Evolutionary conservation across 2,888 invertebrate genomes (phyloP), one percentile per base, ranked within the genome.

Genomic region (Chelonus formosanus): DNA sequence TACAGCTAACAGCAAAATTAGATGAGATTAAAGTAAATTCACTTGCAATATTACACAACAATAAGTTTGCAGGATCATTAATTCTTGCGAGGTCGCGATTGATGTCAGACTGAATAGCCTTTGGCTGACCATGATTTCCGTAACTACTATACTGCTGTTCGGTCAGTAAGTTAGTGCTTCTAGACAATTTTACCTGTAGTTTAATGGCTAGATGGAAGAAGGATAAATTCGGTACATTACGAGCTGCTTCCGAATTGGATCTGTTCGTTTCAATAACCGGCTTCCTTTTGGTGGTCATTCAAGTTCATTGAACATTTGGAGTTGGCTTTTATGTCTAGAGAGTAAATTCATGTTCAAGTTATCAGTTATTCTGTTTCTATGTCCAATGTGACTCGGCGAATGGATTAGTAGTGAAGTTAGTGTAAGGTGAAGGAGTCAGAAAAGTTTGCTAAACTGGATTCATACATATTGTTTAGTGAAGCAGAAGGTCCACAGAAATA

Each of bases 81-180:
- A 70, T 71, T 71, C 67, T 52, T 59, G 64, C 4, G 10, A 5
- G 60, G 35, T 31, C 54, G 48, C 43, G 56, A 50, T 55, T 58
- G 50, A 57, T 62, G 55, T 57, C n/a, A 58, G 66, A 61, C 55
- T 45, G 43, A 55, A 36, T 64, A 53, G 67, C 65, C 66, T 60
- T 63, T 52, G 65, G 60, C 65, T 70, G 70, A 70, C 70, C 70
- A 56, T 66, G 56, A 66, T 65, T 58, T 67, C 70, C 67, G 61
- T 68, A 65, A 70, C 71, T 65, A 71, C 70, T 69, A 64, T 5
- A 40, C 36, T 34, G 57, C 34, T 58, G 52, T 31, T 20, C 31
- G 32, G 31, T 32, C 52, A 52, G 7, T 52, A 34, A 52, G 34
- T 52, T 52, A 8, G 32, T 52, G 52, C 8, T 52, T 34, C 52